Evolutionary conservation across 2,888 invertebrate species (phyloP).

Genomic region (Erebia aethiops): DNA sequence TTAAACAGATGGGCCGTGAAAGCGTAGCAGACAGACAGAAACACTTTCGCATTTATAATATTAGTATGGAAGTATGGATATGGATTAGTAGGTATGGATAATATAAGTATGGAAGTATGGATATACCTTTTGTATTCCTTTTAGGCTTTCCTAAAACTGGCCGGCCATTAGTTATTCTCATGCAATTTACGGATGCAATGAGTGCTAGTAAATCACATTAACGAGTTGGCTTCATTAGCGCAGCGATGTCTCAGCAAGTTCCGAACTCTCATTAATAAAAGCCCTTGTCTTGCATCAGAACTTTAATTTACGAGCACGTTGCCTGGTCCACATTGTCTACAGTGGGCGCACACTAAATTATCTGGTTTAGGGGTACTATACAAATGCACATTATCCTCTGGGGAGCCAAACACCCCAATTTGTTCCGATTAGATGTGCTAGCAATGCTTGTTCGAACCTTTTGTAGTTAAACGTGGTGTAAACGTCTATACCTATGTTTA

Average conservation of each 20-base stretch:
- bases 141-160: neutral
- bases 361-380: constrained; percentile 11
- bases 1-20: too few relatives aligned
- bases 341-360: constrained; percentile 8
- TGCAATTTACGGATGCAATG: neutral
- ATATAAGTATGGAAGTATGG: too few relatives aligned
- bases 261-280: constrained; percentile 12
- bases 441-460: neutral
- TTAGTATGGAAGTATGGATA: too few relatives aligned
- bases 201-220: neutral
- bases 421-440: constrained; percentile 2
- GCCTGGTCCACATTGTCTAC: neutral
- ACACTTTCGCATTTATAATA: too few relatives aligned
- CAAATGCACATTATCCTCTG: constrained; percentile 3
- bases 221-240: neutral
- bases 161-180: neutral
- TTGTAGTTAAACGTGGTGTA: neutral
- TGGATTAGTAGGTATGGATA: too few relatives aligned
- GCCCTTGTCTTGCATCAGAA: constrained; percentile 5
- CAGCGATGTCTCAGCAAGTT: neutral
- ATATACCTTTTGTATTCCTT: neutral
- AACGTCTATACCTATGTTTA: neutral
- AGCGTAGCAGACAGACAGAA: too few relatives aligned
- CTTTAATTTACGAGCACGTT: neutral
- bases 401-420: constrained; percentile 3